Conservation (phyloP, 2,888 invertebrate genomes). For the Imbricaverruca yamaguchii region DNA sequence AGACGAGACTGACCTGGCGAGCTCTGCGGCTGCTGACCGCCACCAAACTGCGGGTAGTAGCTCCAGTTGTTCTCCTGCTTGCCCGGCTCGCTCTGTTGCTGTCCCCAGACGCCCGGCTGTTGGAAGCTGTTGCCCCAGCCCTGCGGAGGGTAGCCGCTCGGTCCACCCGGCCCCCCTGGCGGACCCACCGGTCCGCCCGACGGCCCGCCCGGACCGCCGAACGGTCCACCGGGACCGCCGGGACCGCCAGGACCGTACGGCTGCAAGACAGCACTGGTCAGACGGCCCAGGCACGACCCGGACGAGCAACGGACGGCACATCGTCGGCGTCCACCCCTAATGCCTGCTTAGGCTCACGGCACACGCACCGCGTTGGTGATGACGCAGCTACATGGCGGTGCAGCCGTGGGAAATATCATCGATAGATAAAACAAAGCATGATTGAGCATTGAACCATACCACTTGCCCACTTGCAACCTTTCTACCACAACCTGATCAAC, state of each 20-base stretch:
- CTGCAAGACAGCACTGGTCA: neutral
- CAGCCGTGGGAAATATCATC: no score
- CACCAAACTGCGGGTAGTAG: slow-evolving; percentile 44
- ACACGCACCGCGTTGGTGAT: no score
- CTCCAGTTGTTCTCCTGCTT: slow-evolving; percentile 45
- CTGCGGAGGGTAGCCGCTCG: slow-evolving; percentile 36
- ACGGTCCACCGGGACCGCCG: slow-evolving; percentile 39
- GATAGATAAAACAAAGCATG: no score
- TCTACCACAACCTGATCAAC: no score
- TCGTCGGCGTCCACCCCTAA: no score
- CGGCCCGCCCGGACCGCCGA: slow-evolving; percentile 40
- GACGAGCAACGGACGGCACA: no score
- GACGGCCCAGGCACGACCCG: no score
- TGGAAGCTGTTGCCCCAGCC: slow-evolving; percentile 42
- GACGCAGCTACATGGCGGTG: no score
- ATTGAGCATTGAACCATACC: no score
- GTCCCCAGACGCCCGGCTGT: slow-evolving; percentile 37
- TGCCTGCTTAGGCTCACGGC: no score
- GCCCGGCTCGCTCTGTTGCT: slow-evolving; percentile 16
- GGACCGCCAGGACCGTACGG: slow-evolving; percentile 43
- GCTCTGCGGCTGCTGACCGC: slow-evolving; percentile 26
- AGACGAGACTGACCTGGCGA: neutral
- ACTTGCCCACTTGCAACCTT: no score
- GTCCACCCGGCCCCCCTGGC: slow-evolving; percentile 38
- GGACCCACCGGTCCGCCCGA: slow-evolving; percentile 38